phyloP scores from a whole-genome alignment of 2,797 vertebrate genomes.

The Coregonus sp. region DNA sequence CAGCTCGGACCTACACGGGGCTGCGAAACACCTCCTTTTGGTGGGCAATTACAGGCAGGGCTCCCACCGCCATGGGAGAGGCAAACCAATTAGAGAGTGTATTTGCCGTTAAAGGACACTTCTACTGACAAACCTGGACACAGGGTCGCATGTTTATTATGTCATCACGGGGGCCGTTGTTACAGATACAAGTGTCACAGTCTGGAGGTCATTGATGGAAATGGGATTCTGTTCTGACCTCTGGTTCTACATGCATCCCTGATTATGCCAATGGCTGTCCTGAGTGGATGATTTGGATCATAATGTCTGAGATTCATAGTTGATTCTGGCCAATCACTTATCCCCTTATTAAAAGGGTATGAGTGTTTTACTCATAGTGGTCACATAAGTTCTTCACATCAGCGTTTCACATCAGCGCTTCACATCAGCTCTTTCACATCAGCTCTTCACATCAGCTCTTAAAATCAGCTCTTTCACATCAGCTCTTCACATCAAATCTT shows the following conservation, averaged over 20 bases:
- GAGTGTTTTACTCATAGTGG: conserved; percentile 10
- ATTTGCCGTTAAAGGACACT: conserved; percentile 65
- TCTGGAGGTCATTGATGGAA: conserved; percentile 61
- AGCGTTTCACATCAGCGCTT: too few species aligned
- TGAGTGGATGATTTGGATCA: conserved; percentile 68
- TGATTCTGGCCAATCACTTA: conserved; percentile 36
- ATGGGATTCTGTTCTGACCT: conserved; percentile 53
- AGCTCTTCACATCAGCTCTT: too few species aligned
- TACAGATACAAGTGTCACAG: conserved; percentile 56
- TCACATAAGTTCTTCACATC: background rate
- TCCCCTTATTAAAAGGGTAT: conserved; percentile 57
- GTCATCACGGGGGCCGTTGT: conserved; percentile 63
- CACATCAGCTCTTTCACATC: too few species aligned
- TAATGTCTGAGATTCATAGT: conserved; percentile 52
- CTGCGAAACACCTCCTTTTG: conserved; percentile 39
- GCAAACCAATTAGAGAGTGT: conserved; percentile 74
- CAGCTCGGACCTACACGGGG: conserved; percentile 45
- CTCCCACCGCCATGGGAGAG: conserved; percentile 29
- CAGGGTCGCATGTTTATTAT: conserved; percentile 74
- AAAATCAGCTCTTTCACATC: too few species aligned
- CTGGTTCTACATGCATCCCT: conserved; percentile 44
- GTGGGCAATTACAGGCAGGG: conserved; percentile 62
- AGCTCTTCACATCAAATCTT: too few species aligned
- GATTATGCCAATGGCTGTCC: conserved; percentile 63
- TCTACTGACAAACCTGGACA: conserved; percentile 62